Percentiles rank a stretch among this genome's conserved stretches.
These are phyloP conservation scores for Phrynosoma blainvillii DNA, from an alignment of 2,113 vertebrate species.

Conservation along the genomic window DNA sequence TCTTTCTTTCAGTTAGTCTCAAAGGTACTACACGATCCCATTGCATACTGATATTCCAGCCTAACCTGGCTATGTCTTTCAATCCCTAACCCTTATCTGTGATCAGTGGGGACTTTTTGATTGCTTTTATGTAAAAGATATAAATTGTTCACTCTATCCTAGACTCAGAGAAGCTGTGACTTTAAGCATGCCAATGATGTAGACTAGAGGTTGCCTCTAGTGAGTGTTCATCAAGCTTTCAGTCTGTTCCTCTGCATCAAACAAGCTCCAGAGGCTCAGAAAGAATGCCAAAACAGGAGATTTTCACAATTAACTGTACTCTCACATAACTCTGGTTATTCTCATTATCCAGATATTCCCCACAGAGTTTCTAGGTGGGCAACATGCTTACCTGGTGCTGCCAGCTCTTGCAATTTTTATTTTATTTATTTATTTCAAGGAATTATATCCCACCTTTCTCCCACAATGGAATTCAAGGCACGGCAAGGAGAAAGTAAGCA, in stretches of 20 bases:
- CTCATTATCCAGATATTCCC: not conserved
- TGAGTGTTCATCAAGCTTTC: slow-evolving; percentile 37
- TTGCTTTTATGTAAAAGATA: no score
- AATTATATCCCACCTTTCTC: no score
- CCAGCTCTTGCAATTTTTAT: slow-evolving; percentile 2
- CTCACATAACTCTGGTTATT: slow-evolving; percentile 21
- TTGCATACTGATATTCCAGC: no score
- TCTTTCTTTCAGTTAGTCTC: no score
- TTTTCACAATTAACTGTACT: slow-evolving; percentile 31
- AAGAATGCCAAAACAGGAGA: slow-evolving; percentile 1
- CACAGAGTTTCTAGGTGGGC: not conserved
- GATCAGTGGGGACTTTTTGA: no score
- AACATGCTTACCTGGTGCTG: not conserved
- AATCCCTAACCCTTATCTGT: no score
- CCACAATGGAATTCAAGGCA: slow-evolving; percentile 12
- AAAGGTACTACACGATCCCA: no score
- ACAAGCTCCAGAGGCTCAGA: not conserved
- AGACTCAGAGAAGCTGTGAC: no score
- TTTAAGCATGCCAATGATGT: no score
- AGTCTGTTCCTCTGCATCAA: not conserved
- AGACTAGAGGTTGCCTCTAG: not conserved
- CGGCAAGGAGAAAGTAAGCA: not conserved
- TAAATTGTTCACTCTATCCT: no score
- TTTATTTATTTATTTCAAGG: no score
- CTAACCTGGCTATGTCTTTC: no score